Evolutionary conservation across 2,888 invertebrate species (phyloP), one percentile per base, ranked within the genome.

Genomic region (Drosophila seclusa): DNA sequence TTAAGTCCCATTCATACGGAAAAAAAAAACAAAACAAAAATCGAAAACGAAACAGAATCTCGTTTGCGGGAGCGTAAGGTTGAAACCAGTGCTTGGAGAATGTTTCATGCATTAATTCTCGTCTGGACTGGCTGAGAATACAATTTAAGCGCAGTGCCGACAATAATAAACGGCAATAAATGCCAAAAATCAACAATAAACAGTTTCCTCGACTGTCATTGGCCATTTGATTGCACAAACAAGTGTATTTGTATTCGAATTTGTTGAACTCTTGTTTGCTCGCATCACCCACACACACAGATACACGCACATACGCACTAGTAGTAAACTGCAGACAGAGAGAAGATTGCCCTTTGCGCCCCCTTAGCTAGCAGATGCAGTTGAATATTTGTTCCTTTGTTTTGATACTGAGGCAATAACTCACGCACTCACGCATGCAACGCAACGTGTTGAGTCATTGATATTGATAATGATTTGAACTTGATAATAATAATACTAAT

Each of bases 231-330:
- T 58, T 63, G 38, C 38, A 61, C 42, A 54, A 55, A 54, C 42
- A 21, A 42, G 42, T 42, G 24, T 70, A 66, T 62, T 24, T 42
- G 40, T 63, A 29, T 53, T 29, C 36, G 63, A 62, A 82, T 68
- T 64, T 76, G 78, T 80, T 82, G 80, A 70, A 80, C 77, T 81
- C 81, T 81, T 81, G 66, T 75, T 81, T 52, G 78, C 57, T 49
- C 63, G 64, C 70, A 76, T 65, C 80, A 65, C 53, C 45, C 57
- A 71, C 64, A 34, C 75, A 68, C 76, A 55, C 67, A 63, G 31
- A 53, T 38, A 21, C 50, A 50, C n/a, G 1, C 34, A 45, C 32
- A 57, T 16, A 24, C 34, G 50, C 42, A 38, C 7, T 48, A 53
- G 36, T 16, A 27, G 61, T 49, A 24, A 68, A 73, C 77, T 76